Conservation (phyloP, 1,140 invertebrate genomes). For the Ips nitidus region DNA sequence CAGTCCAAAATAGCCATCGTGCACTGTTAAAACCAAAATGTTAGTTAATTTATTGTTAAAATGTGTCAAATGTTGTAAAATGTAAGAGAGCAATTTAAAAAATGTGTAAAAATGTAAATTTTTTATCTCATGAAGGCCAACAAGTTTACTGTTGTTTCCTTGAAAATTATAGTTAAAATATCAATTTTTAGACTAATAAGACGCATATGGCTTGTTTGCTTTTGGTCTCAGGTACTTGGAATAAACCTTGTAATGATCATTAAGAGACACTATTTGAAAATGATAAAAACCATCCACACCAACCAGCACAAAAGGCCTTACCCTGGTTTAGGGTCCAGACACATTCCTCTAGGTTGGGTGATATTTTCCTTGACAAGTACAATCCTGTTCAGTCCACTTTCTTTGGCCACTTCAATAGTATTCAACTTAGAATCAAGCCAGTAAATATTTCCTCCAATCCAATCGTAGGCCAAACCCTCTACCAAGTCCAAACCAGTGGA, state of each 20-base stretch:
- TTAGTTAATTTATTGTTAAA: too few relatives aligned
- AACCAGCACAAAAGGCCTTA: conserved; percentile 44
- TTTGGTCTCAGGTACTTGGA: too few relatives aligned
- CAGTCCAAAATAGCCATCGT: conserved; percentile 93
- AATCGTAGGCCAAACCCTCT: conserved; percentile 94
- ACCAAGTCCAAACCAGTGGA: conserved; percentile 88
- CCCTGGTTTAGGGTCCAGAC: conserved; percentile 86
- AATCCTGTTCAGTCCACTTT: conserved; percentile 81
- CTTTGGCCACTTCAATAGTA: conserved; percentile 87
- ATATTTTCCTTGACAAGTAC: conserved; percentile 91
- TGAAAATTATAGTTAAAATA: too few relatives aligned
- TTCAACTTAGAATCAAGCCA: conserved; percentile 95
- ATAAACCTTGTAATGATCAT: conserved; percentile 8
- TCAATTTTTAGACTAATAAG: too few relatives aligned
- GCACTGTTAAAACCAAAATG: conserved; percentile 53
- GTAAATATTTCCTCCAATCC: conserved; percentile 93
- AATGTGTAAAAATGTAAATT: too few relatives aligned
- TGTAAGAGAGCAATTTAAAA: neutral
- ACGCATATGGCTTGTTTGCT: too few relatives aligned
- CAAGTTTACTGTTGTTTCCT: too few relatives aligned
- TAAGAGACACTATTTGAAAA: neutral
- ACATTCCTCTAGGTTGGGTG: conserved; percentile 92
- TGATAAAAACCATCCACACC: conserved; percentile 15
- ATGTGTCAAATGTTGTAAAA: neutral
- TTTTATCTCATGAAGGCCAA: too few relatives aligned